Conservation (phyloP, 2,797 vertebrate species). For the Acipenser ruthenus region DNA sequence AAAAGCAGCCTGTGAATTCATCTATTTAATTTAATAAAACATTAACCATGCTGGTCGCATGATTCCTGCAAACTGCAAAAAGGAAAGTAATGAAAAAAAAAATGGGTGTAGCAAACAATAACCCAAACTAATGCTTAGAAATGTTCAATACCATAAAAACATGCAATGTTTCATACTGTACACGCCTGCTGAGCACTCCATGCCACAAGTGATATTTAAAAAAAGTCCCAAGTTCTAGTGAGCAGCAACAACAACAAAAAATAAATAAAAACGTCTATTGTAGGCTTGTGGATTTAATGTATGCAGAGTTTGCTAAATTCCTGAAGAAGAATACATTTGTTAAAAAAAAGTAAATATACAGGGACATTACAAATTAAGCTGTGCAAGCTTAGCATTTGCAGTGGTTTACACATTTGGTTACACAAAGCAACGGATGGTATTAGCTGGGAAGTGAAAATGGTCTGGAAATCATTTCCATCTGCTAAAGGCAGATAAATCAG, state of each 20-base stretch:
- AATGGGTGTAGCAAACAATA: neutral
- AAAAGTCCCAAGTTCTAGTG: neutral
- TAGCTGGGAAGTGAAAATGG: conserved; percentile 10
- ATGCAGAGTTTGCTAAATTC: neutral
- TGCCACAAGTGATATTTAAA: neutral
- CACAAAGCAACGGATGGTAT: neutral
- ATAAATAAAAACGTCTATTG: neutral
- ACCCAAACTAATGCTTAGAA: neutral
- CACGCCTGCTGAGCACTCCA: neutral
- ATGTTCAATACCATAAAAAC: conserved; percentile 4
- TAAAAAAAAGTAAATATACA: neutral
- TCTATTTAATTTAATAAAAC: neutral
- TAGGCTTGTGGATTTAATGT: conserved; percentile 1
- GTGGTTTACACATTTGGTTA: neutral
- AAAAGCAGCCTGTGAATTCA: conserved; percentile 24
- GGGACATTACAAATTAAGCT: neutral
- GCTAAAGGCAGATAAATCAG: neutral
- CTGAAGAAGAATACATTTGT: neutral
- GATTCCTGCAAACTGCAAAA: neutral
- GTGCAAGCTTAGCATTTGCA: conserved; percentile 9
- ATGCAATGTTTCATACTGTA: conserved; percentile 2
- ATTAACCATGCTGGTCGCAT: neutral
- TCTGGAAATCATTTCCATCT: conserved; percentile 21
- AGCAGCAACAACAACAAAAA: too few species aligned
- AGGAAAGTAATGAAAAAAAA: neutral